Percentiles rank a stretch among this genome's conserved stretches.
These are phyloP conservation scores for Drosophila robusta DNA, from an alignment of 2,888 invertebrate genomes.

Conservation along the genomic window DNA sequence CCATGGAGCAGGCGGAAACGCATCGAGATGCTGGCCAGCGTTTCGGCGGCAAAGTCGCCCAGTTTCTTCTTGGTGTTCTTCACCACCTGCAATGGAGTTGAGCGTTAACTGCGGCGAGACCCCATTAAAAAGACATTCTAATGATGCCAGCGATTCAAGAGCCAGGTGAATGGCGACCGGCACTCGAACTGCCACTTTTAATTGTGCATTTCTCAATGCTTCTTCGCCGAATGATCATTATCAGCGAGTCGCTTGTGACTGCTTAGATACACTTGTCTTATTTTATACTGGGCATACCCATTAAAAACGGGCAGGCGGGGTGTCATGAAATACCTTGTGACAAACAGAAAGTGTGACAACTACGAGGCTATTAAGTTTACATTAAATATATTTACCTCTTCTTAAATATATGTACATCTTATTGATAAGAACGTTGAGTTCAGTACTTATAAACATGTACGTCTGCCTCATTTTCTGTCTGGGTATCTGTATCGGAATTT, in stretches of 20 bases:
- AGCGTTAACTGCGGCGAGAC: neutral
- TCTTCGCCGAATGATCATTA: conserved; percentile 63
- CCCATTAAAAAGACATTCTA: conserved; percentile 57
- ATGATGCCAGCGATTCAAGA: conserved; percentile 16
- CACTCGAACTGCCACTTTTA: conserved; percentile 55
- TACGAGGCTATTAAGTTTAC: too few relatives aligned
- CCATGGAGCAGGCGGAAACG: conserved; percentile 81
- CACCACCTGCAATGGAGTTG: conserved; percentile 67
- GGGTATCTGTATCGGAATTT: too few relatives aligned
- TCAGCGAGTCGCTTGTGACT: conserved; percentile 35
- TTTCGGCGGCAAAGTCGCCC: conserved; percentile 71
- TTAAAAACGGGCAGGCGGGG: neutral
- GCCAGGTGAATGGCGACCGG: conserved; percentile 59
- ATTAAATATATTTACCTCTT: too few relatives aligned
- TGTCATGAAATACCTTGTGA: neutral
- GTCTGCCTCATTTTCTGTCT: too few relatives aligned
- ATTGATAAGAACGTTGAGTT: too few relatives aligned
- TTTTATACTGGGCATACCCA: conserved; percentile 1
- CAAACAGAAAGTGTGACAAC: neutral
- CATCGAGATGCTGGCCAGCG: conserved; percentile 71
- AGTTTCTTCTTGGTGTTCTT: conserved; percentile 71
- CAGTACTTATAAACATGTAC: too few relatives aligned
- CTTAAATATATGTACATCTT: too few relatives aligned
- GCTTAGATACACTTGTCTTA: conserved; percentile 11
- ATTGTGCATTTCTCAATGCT: conserved; percentile 69